Evolutionary conservation across 2,797 vertebrate genomes (phyloP), one percentile per base, ranked within the genome.

Genomic region (Darevskia nairensis): DNA sequence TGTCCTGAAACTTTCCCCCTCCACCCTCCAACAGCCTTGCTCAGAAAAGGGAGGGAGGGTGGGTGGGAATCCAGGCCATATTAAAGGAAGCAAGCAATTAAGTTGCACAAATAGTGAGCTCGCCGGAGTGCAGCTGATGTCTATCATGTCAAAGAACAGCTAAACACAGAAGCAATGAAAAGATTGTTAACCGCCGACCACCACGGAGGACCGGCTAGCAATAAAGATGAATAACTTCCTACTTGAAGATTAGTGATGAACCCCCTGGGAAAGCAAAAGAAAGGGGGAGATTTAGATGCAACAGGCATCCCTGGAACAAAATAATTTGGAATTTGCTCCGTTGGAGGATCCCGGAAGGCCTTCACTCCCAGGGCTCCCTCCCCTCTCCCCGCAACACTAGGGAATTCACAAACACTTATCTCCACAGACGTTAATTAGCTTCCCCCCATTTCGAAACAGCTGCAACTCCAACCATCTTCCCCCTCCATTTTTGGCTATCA

Each of bases 141-240:
- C 97, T 98, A 97, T 98, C 97, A 96, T 97, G 96, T 97, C 96
- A 96, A 96, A 96, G 96, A 98, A 97, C 96, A 97, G 96, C 97
- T 97, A 96, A 97, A 97, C 96, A 96, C 97, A 96, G 95, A 95
- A 97, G 95, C 97, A 96, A 97, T 96, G 95, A 97, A 96, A 96
- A 97, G 96, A 96, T 96, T 96, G 96, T 96, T 96, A 61, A 95
- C 96, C 95, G 76, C 94, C 95, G 98, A 98, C 98, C 98, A 98
- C 98, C 98, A 96, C 97, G 97, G 98, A 98, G 97, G 97, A 97
- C 96, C 95, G 95, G 96, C 97, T 97, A 97, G 97, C 97, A 97
- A 98, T 98, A 98, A 98, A 98, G 98, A 98, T 97, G 98, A 98
- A 98, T 97, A 96, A 98, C 98, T 98, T 99, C 98, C 98, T 98